A percentile compares a stretch with the other conserved stretches of the same genome.
Evolutionary conservation across 1,140 invertebrate species (phyloP).

Genomic region (Aphidius ervi): DNA sequence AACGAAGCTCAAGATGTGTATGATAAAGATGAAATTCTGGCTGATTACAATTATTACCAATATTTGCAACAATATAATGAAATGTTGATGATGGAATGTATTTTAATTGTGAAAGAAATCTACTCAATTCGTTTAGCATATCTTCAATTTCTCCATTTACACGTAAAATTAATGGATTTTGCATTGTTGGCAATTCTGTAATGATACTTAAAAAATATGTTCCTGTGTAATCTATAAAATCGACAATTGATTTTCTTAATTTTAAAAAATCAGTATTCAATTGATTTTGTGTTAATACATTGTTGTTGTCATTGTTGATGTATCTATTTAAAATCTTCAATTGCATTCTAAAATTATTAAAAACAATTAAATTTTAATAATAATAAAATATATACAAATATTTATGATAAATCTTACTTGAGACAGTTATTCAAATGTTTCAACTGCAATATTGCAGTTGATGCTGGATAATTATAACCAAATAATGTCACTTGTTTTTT

Average conservation of each 20-base stretch:
- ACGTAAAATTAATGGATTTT: conserved; percentile 27
- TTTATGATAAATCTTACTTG: conserved; percentile 34
- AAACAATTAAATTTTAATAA: not conserved
- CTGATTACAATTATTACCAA: conserved; percentile 47
- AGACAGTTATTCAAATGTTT: conserved; percentile 38
- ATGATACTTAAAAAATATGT: conserved; percentile 40
- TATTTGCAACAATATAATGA: conserved; percentile 42
- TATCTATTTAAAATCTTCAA: conserved; percentile 21
- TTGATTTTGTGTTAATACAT: too few species aligned
- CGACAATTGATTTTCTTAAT: conserved; percentile 24
- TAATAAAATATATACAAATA: conserved; percentile 9
- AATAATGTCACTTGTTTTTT: conserved; percentile 32
- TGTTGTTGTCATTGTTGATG: too few species aligned
- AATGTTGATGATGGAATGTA: conserved; percentile 44
- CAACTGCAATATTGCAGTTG: conserved; percentile 36
- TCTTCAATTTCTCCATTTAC: conserved; percentile 36
- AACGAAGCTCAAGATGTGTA: conserved; percentile 49
- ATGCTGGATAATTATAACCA: conserved; percentile 29
- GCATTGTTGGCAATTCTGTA: conserved; percentile 29
- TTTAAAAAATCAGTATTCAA: too few species aligned
- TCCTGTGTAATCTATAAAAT: conserved; percentile 40
- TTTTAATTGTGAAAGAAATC: conserved; percentile 36
- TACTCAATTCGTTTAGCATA: conserved; percentile 33
- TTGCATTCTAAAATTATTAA: conserved; percentile 31
- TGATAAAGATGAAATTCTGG: conserved; percentile 53